Evolutionary conservation across 1,140 invertebrate species (phyloP).

Genomic region (Drosophila triauraria): DNA sequence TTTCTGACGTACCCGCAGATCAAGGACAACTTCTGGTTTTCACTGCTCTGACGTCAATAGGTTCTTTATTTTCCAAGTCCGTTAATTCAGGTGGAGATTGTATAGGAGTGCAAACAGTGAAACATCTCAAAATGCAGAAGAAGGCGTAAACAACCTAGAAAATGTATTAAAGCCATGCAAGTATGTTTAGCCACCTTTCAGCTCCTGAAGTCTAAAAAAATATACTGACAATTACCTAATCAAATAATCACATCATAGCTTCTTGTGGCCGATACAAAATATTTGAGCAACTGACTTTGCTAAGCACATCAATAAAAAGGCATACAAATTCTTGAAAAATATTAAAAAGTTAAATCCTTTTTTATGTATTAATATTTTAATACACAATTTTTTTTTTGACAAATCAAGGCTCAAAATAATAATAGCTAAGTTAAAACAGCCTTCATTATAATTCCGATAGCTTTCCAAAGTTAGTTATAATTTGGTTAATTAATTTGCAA

Average conservation of each 20-base stretch:
- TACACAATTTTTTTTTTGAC: too few species aligned
- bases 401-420: too few species aligned
- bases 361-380: too few species aligned
- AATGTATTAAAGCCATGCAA: too few species aligned
- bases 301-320: not conserved
- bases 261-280: not conserved
- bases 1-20: conserved; percentile 14
- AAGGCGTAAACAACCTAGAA: not conserved
- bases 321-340: not conserved
- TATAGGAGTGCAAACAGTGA: not conserved
- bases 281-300: conserved; percentile 14
- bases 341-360: not conserved
- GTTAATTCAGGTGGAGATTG: not conserved
- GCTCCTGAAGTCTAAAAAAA: not conserved
- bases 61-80: conserved; percentile 4
- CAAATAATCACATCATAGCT: conserved; percentile 2
- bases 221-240: not conserved
- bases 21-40: conserved; percentile 45
- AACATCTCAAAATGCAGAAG: not conserved
- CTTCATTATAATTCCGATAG: too few species aligned
- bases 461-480: too few species aligned
- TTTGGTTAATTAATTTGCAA: too few species aligned
- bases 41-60: conserved; percentile 35
- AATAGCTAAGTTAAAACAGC: too few species aligned
- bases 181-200: not conserved